Evolutionary conservation across 1,140 invertebrate genomes (phyloP).

Genomic region (Nephotettix cincticeps): DNA sequence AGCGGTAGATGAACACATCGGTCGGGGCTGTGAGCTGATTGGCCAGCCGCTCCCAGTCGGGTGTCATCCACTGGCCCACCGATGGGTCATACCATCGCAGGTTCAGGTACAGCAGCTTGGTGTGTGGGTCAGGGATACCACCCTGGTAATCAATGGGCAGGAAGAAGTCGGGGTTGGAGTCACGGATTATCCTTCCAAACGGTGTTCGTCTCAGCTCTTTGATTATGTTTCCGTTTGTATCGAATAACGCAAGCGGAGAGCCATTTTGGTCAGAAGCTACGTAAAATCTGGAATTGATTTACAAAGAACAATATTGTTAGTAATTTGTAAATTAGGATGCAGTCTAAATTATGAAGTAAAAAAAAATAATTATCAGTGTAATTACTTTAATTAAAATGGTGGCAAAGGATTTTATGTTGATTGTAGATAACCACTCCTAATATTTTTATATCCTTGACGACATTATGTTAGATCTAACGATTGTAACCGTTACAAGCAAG

Average conservation of each 20-base stretch:
- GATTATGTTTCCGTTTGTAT: conserved; percentile 83
- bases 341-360: too few relatives aligned
- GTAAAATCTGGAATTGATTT: conserved; percentile 74
- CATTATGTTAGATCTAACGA: too few relatives aligned
- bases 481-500: too few relatives aligned
- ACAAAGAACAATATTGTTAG: too few relatives aligned
- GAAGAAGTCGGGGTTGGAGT: conserved; percentile 89
- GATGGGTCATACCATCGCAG: conserved; percentile 88
- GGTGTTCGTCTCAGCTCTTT: conserved; percentile 90
- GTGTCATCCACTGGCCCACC: conserved; percentile 93
- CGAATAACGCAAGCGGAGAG: conserved; percentile 87
- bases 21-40: conserved; percentile 77
- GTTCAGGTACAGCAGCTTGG: conserved; percentile 80
- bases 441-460: too few relatives aligned
- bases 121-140: conserved; percentile 79
- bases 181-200: conserved; percentile 84
- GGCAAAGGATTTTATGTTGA: too few relatives aligned
- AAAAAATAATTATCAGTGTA: too few relatives aligned
- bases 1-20: conserved; percentile 88
- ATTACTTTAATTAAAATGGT: too few relatives aligned
- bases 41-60: conserved; percentile 84
- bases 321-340: too few relatives aligned
- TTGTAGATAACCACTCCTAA: too few relatives aligned
- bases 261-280: conserved; percentile 92
- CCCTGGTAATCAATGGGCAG: conserved; percentile 92